Base-by-base conservation (phyloP, 2,113 vertebrate species). In the Todiramphus saurophagus region DNA sequence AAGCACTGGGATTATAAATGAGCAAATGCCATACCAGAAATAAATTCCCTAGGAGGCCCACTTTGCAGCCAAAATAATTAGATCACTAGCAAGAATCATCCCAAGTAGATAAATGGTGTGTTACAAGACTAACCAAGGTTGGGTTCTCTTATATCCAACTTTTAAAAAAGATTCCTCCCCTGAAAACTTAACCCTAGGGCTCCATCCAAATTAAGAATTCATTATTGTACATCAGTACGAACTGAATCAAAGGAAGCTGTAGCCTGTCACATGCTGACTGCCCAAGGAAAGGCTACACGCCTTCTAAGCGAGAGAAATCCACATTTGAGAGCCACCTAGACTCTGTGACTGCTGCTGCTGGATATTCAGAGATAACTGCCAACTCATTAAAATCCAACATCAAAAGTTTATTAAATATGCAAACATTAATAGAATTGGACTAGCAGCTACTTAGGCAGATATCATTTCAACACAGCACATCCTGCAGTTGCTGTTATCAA, bases 351-450 rank as follows among this genome's bases (percentile, higher is more conserved):
- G 72, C 82, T 85, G 78, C 84, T 93, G 89, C 90, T 94, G 91
- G 87, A 62, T 60, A 75, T 14, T 88, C 87, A 94, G 88, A 96
- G 92, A 93, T 93, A 94, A 93, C 60, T 88, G 83, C 82, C 90
- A 90, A 67, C 64, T 95, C 95, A 91, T 91, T 97, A 94, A 94
- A 97, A 94, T 35, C 59, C 63, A 86, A 79, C 75, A 76, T 84
- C 56, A 88, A 72, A 86, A 90, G 89, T 90, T 81, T 90, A 88
- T 96, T 96, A 96, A 97, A 83, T 94, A 96, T 88, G 90, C 88
- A 94, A 75, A 55, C 92, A 59, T 70, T 91, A 97, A 95, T 95
- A 88, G 90, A 92, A 77, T 78, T 53, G 72, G 87, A 88, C 75
- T 85, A 88, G 75, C 39, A 86, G 78, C 90, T 92, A 92, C 76